Conservation (phyloP, 2,888 invertebrate genomes). For the Stictocephala bisonia region DNA sequence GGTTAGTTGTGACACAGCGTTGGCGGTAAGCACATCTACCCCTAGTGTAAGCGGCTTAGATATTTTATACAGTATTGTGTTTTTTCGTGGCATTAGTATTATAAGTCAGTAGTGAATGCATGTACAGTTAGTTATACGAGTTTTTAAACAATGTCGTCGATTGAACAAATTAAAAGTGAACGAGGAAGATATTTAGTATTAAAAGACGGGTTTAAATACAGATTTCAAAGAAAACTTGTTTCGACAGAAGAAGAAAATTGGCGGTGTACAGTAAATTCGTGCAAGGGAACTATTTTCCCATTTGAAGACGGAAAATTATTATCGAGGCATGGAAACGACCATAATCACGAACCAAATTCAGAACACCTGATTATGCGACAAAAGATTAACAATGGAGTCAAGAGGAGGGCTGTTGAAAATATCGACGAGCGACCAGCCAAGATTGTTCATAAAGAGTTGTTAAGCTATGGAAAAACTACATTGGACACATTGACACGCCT, state of each 20-base stretch:
- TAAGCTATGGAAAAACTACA: slow-evolving; percentile 17
- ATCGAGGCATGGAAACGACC: slow-evolving; percentile 4
- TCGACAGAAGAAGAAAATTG: slow-evolving; percentile 8
- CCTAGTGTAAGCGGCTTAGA: slow-evolving; percentile 6
- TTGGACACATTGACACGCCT: slow-evolving; percentile 11
- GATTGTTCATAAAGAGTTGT: slow-evolving; percentile 14
- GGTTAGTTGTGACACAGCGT: slow-evolving; percentile 17
- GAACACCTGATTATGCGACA: slow-evolving; percentile 10
- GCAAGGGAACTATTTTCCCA: slow-evolving; percentile 14
- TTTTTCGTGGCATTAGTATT: slow-evolving; percentile 13
- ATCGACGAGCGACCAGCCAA: slow-evolving; percentile 19
- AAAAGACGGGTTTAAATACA: slow-evolving; percentile 17
- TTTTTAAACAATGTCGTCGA: slow-evolving; percentile 11
- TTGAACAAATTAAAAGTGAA: slow-evolving; percentile 4
- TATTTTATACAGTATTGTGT: slow-evolving; percentile 10
- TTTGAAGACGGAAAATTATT: slow-evolving; percentile 6
- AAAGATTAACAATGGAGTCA: slow-evolving; percentile 14
- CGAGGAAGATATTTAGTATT: slow-evolving; percentile 8
- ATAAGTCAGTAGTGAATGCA: slow-evolving; percentile 10
- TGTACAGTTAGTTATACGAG: slow-evolving; percentile 8
- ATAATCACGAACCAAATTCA: slow-evolving; percentile 17
- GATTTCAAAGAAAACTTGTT: slow-evolving; percentile 14
- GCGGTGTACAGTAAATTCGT: slow-evolving; percentile 17
- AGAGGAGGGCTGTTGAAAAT: slow-evolving; percentile 11
- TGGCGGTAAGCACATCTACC: slow-evolving; percentile 14